A percentile compares a stretch with the other conserved stretches of the same genome.
phyloP scores from a whole-genome alignment of 2,797 vertebrate genomes.

The Sternarchorhynchus goeldii region DNA sequence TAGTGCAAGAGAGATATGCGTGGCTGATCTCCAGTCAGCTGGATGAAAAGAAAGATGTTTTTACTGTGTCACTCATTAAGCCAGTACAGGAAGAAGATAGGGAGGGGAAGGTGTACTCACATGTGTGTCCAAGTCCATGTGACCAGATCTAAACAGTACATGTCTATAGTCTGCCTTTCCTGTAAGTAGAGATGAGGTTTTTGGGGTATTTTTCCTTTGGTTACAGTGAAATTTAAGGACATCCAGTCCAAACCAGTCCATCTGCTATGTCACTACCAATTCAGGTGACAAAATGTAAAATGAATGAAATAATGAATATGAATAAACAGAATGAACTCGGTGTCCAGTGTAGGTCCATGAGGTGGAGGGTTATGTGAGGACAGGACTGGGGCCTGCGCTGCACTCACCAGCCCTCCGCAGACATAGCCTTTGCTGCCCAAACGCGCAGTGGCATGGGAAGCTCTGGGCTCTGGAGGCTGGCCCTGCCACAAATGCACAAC shows the following conservation, averaged over 20 bases:
- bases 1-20: no score
- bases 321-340: no score
- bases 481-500: constrained; percentile 73
- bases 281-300: background rate
- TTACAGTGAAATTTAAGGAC: background rate
- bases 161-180: constrained; percentile 86
- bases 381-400: background rate
- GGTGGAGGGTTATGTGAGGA: background rate
- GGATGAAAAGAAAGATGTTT: background rate
- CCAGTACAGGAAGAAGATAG: background rate
- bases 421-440: constrained; percentile 89
- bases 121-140: constrained; percentile 91
- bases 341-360: no score
- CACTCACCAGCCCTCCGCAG: constrained; percentile 89
- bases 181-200: constrained; percentile 62
- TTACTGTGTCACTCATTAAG: background rate
- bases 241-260: background rate
- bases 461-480: constrained; percentile 82
- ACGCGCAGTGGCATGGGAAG: constrained; percentile 84
- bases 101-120: constrained; percentile 66
- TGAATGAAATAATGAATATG: no score
- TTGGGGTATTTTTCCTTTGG: background rate
- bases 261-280: background rate
- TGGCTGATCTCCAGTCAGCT: background rate
- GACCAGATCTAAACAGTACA: constrained; percentile 89